A percentile compares a stretch with the other conserved stretches of the same genome.
Evolutionary conservation across 1,140 invertebrate species (phyloP).

Genomic region (Atta colombica): DNA sequence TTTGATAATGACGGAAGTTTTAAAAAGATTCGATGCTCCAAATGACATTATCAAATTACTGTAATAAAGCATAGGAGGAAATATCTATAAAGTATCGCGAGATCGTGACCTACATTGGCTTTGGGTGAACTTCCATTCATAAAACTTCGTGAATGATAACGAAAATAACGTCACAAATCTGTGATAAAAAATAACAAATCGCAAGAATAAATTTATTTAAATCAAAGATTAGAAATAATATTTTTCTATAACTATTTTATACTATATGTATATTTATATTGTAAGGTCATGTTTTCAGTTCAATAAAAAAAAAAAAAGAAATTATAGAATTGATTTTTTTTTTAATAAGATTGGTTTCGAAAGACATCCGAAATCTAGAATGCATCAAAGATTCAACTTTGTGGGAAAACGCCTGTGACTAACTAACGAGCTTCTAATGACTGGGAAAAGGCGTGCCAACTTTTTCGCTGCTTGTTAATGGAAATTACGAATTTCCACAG

Average conservation of each 20-base stretch:
- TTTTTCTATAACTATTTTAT: not conserved
- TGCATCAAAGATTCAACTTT: not conserved
- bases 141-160: conserved; percentile 6
- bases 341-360: not conserved
- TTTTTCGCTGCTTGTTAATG: conserved; percentile 26
- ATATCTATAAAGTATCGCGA: conserved; percentile 67
- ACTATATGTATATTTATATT: not conserved
- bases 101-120: conserved; percentile 69
- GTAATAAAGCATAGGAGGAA: conserved; percentile 76
- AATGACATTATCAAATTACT: conserved; percentile 67
- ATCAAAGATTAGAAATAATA: not conserved
- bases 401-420: not conserved
- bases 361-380: not conserved
- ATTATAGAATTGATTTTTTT: not conserved
- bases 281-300: not conserved
- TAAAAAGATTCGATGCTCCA: conserved; percentile 56
- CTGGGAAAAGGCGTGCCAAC: not conserved
- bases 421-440: conserved; percentile 37
- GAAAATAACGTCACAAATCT: not conserved
- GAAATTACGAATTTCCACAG: conserved; percentile 47
- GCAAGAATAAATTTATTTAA: not conserved
- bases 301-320: not conserved
- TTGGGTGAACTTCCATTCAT: conserved; percentile 6
- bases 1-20: conserved; percentile 62
- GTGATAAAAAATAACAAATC: not conserved